Conservation (phyloP, 2,888 invertebrate species). For the Dryomyza anilis region DNA sequence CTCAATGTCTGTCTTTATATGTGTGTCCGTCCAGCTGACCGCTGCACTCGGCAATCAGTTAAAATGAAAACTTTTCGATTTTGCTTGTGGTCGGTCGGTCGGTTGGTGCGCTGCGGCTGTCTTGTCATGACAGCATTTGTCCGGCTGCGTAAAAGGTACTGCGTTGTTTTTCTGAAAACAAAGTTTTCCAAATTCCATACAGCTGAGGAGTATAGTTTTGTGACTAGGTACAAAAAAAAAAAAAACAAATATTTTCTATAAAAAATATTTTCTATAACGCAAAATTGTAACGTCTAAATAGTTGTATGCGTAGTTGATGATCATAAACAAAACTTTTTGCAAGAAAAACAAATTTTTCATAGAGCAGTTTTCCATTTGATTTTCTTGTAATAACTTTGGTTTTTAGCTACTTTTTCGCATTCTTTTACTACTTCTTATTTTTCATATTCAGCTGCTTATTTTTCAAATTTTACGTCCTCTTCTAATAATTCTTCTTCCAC, state of each 20-base stretch:
- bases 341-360: not conserved
- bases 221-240: too few relatives aligned
- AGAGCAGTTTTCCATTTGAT: conserved; percentile 1
- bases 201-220: conserved; percentile 7
- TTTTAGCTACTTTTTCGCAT: too few relatives aligned
- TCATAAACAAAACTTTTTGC: conserved; percentile 15
- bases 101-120: not conserved
- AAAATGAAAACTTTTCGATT: conserved; percentile 3
- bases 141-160: not conserved
- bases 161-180: not conserved
- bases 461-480: too few relatives aligned
- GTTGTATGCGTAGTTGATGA: not conserved
- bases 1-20: not conserved
- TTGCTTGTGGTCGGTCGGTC: too few relatives aligned
- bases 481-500: too few relatives aligned
- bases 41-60: conserved; percentile 5
- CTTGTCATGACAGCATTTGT: not conserved
- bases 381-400: not conserved
- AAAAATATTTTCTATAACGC: not conserved
- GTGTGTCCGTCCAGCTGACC: not conserved
- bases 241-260: not conserved
- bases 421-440: too few relatives aligned
- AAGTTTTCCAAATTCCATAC: not conserved
- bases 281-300: not conserved
- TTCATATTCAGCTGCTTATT: too few relatives aligned